phyloP scores from a whole-genome alignment of 2,888 invertebrate species.

The Tetheella fluctuosa region DNA sequence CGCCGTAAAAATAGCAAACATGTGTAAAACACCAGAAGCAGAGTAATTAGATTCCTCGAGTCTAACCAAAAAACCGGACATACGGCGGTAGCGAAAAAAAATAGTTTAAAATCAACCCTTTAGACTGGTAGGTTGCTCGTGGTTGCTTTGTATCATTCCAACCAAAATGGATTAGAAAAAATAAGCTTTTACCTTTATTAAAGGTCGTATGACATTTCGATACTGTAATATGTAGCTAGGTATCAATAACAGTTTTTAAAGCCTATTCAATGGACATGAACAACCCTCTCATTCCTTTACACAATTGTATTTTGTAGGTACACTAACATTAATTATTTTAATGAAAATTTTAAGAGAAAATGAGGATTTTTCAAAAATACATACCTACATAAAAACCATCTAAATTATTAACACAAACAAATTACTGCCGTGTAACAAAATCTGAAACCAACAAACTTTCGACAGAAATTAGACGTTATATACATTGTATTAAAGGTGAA shows the following conservation, averaged over 20 bases:
- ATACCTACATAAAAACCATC: not conserved
- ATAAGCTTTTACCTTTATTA: no score
- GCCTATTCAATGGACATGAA: not conserved
- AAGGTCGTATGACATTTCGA: no score
- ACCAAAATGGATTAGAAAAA: no score
- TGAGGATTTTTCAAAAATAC: slow-evolving; percentile 15
- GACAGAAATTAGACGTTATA: slow-evolving; percentile 25
- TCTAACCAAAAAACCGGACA: slow-evolving; percentile 23
- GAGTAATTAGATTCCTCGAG: slow-evolving; percentile 32
- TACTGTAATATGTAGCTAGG: no score
- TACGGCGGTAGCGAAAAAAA: slow-evolving; percentile 16
- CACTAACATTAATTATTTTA: no score
- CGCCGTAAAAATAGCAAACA: not conserved
- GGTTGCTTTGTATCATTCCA: slow-evolving; percentile 13
- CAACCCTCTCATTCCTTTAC: not conserved
- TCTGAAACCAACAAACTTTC: not conserved
- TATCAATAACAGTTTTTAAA: no score
- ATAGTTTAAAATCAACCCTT: slow-evolving; percentile 23
- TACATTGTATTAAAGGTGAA: slow-evolving; percentile 20
- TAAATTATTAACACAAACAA: not conserved
- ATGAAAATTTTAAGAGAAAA: slow-evolving; percentile 15
- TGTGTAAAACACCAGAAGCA: not conserved
- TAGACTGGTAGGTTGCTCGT: slow-evolving; percentile 15
- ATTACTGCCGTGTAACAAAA: slow-evolving; percentile 2
- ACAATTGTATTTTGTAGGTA: no score